These are phyloP conservation scores for Blastobasis lacticolella DNA, from an alignment of 2,888 invertebrate species.

Conservation along the genomic window DNA sequence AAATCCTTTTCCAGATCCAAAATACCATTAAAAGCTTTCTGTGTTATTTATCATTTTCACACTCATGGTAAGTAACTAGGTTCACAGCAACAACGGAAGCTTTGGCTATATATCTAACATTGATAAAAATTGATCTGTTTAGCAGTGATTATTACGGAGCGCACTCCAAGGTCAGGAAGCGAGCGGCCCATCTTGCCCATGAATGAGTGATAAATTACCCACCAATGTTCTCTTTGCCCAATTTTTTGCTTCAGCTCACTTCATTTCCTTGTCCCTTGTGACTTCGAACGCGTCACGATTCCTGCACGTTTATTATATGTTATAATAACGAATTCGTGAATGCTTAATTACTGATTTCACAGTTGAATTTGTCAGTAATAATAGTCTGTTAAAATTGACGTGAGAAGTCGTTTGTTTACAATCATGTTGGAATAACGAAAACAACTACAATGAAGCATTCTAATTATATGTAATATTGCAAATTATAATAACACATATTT, in stretches of 20 bases:
- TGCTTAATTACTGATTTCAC: conserved; percentile 38
- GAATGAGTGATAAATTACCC: conserved; percentile 29
- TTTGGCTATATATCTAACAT: not conserved
- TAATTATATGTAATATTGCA: not conserved
- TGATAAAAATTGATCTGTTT: not conserved
- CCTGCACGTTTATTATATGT: conserved; percentile 19
- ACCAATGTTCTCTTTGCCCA: conserved; percentile 20
- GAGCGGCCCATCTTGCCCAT: conserved; percentile 8
- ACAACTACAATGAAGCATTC: not conserved
- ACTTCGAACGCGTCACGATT: conserved; percentile 29
- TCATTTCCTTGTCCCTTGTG: conserved; percentile 34
- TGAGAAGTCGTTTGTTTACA: too few species aligned
- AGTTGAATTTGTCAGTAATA: conserved; percentile 18
- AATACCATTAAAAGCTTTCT: too few species aligned
- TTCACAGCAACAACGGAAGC: not conserved
- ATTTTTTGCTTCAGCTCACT: conserved; percentile 28
- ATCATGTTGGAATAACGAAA: too few species aligned
- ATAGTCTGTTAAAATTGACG: not conserved
- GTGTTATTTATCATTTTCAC: too few species aligned
- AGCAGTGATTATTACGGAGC: not conserved
- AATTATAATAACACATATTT: not conserved
- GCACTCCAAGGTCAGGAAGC: not conserved
- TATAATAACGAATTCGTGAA: conserved; percentile 43
- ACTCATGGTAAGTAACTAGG: too few species aligned
- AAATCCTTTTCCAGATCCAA: too few species aligned